Evolutionary conservation across 2,888 invertebrate species (phyloP), one percentile per base, ranked within the genome.

Genomic region (Macroteleia sp.): DNA sequence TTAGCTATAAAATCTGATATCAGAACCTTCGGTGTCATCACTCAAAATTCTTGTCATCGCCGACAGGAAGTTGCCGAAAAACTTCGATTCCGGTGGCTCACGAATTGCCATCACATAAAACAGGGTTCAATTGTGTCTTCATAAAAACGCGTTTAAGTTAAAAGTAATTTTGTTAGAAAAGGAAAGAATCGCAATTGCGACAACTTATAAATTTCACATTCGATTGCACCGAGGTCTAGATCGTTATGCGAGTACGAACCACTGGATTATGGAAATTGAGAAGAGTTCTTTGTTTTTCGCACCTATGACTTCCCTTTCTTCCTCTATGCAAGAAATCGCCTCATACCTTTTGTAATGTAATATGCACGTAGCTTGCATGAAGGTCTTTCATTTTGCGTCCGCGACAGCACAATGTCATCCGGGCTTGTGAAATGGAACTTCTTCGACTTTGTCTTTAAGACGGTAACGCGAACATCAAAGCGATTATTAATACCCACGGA

Each of bases 401-500:
- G 44, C 44, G 54, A 61, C 30, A 46, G 67, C 67, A 28, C 34
- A 48, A 61, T 67, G 41, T 44, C 56, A 32, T 34, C 19, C 42
- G 19, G 56, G 46, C 61, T 75, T 69, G 67, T 41, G 19, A 67
- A 75, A n/a, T n/a, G 46, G 64, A 61, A 46, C 42, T 46, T 61
- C 44, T 44, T 41, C 36, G 76, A 9, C 71, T 80, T 75, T 75
- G 78, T 79, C 79, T 66, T 70, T 44, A 71, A 69, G 64, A 71
- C 69, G 64, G 64, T 78, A 61, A 71, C 64, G 62, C 59, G 59
- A 76, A 81, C 78, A 77, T 79, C 76, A 75, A 81, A 81, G 79
- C 25, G 25, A 25, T 25, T 25, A 25, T 25, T 25, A 25, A 25
- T 5, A 25, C 2, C 22, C 1, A 16, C 14, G n/a, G n/a, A n/a